Conservation (phyloP, 2,888 invertebrate genomes). For the Limnephilus marmoratus region DNA sequence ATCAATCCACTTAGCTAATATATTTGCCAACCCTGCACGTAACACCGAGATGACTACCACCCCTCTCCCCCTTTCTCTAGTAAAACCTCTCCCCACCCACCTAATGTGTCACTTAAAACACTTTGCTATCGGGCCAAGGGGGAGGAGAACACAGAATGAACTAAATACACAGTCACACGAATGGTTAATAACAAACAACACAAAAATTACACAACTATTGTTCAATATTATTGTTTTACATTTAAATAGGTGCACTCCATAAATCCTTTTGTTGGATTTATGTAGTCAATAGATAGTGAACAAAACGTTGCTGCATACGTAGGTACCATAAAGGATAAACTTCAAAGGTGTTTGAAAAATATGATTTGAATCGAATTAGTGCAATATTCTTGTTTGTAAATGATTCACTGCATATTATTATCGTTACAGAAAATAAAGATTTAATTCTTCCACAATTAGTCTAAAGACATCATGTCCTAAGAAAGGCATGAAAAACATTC, state of each 20-base stretch:
- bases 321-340: no score
- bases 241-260: not conserved
- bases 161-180: slow-evolving; percentile 56
- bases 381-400: no score
- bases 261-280: no score
- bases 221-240: not conserved
- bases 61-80: slow-evolving; percentile 13
- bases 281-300: no score
- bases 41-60: not conserved
- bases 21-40: slow-evolving; percentile 6
- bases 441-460: no score
- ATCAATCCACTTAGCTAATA: not conserved
- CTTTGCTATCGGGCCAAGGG: slow-evolving; percentile 66
- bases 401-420: no score
- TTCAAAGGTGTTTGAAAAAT: no score
- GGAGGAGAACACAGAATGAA: slow-evolving; percentile 58
- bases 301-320: no score
- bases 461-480: no score
- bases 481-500: no score
- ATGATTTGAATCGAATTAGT: no score
- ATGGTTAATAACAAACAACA: not conserved
- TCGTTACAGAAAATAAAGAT: no score
- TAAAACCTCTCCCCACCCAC: slow-evolving; percentile 41
- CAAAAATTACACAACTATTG: not conserved
- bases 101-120: slow-evolving; percentile 66